Evolutionary conservation across 2,797 vertebrate species (phyloP).

Genomic region (Mus caroli): DNA sequence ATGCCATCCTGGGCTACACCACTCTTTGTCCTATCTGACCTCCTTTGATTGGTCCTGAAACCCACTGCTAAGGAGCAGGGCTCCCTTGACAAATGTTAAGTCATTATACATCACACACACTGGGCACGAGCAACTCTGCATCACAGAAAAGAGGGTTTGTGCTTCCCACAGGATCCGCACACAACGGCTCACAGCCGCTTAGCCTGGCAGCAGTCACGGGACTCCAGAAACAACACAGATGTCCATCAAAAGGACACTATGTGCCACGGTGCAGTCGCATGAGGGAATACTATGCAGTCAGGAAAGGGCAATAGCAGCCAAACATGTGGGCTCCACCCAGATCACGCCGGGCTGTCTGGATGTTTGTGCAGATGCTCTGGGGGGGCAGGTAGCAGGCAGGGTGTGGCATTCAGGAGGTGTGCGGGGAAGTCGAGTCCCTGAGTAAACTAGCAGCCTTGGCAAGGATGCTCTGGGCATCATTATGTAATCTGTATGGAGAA

Average conservation of each 20-base stretch:
- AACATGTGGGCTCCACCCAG: neutral
- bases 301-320: neutral
- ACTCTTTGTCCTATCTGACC: neutral
- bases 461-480: neutral
- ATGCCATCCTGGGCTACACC: neutral
- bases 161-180: neutral
- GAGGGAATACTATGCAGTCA: neutral
- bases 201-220: neutral
- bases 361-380: neutral
- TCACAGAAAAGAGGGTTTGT: neutral
- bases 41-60: neutral
- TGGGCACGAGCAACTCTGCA: neutral
- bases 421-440: rapidly evolving
- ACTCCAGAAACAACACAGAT: neutral
- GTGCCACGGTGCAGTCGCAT: rapidly evolving
- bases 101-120: neutral
- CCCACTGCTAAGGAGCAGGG: neutral
- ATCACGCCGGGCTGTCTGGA: neutral
- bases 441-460: too few species aligned
- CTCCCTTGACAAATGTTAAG: neutral
- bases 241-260: neutral
- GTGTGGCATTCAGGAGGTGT: rapidly evolving
- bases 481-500: constrained; percentile 41
- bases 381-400: neutral
- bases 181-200: neutral